A percentile compares a stretch with the other conserved stretches of the same genome.
phyloP scores from a whole-genome alignment of 2,797 vertebrate species.

The Neosilurus hyrtlii region DNA sequence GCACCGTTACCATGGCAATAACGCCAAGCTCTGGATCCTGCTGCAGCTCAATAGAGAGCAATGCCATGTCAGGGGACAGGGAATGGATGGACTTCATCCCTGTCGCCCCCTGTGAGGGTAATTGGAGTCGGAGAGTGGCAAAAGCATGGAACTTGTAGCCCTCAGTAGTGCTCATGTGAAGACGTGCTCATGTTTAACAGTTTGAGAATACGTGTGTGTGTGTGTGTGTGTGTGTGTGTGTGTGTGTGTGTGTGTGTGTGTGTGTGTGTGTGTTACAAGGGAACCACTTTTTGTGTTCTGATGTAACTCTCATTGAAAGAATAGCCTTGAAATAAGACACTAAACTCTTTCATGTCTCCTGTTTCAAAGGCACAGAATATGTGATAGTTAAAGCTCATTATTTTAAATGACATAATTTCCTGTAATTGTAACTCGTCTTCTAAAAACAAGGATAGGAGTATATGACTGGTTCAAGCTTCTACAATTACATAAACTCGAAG shows the following conservation, averaged over 20 bases:
- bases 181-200: background rate
- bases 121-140: conserved; percentile 32
- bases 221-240: background rate
- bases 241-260: background rate
- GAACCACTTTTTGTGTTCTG: background rate
- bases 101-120: conserved; percentile 31
- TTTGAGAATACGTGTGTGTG: conserved; percentile 4
- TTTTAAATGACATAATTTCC: background rate
- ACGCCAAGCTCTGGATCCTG: conserved; percentile 48
- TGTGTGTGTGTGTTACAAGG: background rate
- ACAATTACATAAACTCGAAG: background rate
- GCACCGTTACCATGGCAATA: conserved; percentile 48
- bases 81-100: conserved; percentile 40
- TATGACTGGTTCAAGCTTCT: background rate
- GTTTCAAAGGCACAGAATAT: background rate
- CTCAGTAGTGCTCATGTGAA: background rate
- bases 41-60: conserved; percentile 45
- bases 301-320: background rate
- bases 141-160: background rate
- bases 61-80: conserved; percentile 37
- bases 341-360: background rate
- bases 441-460: background rate
- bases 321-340: background rate
- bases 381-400: background rate
- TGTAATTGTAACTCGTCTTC: background rate